Evolutionary conservation across 1,140 invertebrate genomes (phyloP), one percentile per base, ranked within the genome.

Genomic region (Thaumetopoea pityocampa): DNA sequence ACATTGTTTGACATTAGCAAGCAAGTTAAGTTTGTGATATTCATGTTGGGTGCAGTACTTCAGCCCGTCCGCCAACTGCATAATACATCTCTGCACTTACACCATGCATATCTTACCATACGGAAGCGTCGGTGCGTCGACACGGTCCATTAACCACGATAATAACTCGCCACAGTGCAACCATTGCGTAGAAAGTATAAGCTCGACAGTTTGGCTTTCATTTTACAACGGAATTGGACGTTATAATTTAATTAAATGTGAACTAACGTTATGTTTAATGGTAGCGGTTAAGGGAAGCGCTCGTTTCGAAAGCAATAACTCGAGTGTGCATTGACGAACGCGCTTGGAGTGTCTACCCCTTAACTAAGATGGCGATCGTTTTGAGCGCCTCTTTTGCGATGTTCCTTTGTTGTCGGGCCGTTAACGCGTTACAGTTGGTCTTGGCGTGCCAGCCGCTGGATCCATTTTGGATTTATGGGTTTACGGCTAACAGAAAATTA

Each of bases 221-320:
- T n/a, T n/a, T n/a, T n/a, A n/a, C n/a, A n/a, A n/a, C n/a, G 18
- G 50, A 29, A 61, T 58, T 67, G 63, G 20, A 55, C 26, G 1
- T 4, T 2, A 2, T 23, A 32, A 17, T 9, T 11, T 17, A 3
- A 0, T 11, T 18, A n/a, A 8, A 11, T 7, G 6, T 7, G n/a
- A n/a, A 5, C 19, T 32, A 34, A 12, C 12, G 10, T 1, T 5
- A 28, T 23, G 0, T 19, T 6, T n/a, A n/a, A 12, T 49, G 29
- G 55, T 68, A 46, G 7, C 36, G 29, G 53, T 38, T 19, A 43
- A 48, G 47, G 58, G 60, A 56, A 57, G 57, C 44, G 51, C 56
- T 70, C 61, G 69, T 67, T 67, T 54, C 53, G 51, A 67, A 63
- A 76, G 71, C 67, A 72, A 76, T 76, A 76, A 76, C 67, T 76